These are phyloP conservation scores for Acholoe squamosa DNA, from an alignment of 2,888 invertebrate genomes.

Conservation along the genomic window DNA sequence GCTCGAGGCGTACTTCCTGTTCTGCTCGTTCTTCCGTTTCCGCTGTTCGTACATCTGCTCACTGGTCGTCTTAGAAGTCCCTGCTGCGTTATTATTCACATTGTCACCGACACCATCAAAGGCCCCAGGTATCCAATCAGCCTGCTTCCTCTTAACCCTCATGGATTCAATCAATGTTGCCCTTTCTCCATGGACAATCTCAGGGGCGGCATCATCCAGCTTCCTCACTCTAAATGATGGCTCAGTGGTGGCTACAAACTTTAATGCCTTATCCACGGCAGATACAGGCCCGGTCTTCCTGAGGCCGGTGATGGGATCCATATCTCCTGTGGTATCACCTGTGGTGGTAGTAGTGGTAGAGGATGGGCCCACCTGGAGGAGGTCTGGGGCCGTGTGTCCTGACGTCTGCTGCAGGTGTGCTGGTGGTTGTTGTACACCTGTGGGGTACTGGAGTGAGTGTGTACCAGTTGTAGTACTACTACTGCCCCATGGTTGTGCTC, in stretches of 20 bases:
- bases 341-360: no score
- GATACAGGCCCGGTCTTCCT: slow-evolving; percentile 56
- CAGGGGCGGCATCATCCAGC: neutral
- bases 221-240: slow-evolving; percentile 51
- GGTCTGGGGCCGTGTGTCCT: neutral
- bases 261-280: slow-evolving; percentile 63
- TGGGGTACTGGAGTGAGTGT: neutral
- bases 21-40: slow-evolving; percentile 44
- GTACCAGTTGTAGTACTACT: neutral
- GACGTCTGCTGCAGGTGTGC: neutral
- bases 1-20: neutral
- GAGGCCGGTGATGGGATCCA: slow-evolving; percentile 65
- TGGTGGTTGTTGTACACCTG: neutral
- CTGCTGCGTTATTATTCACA: neutral
- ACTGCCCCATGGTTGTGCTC: neutral
- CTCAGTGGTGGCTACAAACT: slow-evolving; percentile 61
- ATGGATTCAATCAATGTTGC: slow-evolving; percentile 60
- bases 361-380: neutral
- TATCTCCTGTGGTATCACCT: neutral
- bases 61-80: slow-evolving; percentile 12
- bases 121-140: slow-evolving; percentile 53
- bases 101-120: neutral
- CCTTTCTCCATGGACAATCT: slow-evolving; percentile 51
- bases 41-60: slow-evolving; percentile 57
- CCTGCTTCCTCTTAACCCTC: slow-evolving; percentile 23